Base-by-base conservation (phyloP, 1,140 invertebrate genomes). In the Harlomillsia oculata region DNA sequence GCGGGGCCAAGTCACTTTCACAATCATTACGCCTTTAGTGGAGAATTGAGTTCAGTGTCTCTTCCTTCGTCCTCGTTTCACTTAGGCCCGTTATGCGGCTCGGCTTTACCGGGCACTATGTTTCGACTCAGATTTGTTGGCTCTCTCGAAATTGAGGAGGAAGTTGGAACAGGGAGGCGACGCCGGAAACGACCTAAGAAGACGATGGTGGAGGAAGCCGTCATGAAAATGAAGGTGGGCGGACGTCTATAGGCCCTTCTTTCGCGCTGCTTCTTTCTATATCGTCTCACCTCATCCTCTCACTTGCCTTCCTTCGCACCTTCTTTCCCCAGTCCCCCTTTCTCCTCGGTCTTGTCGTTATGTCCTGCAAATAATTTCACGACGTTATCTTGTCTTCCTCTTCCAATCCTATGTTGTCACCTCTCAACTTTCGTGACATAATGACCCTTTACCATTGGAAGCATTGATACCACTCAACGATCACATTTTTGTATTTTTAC, bases 131-230 rank as follows among this genome's bases (percentile, higher is more conserved):
- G 81, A 65, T 87, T 86, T 78, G 80, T 87, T 65, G 85, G 85
- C 72, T 87, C 84, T 64, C 82, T 87, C 72, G 84, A 87, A 75
- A 83, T 87, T 68, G 84, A 86, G 69, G 85, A 87, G 77, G 68
- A 68, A 59, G 82, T 84, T 72, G 75, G 75, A 67, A 72, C 72
- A 71, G 80, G 80, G 70, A 75, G 80, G 56, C 78, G 81, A 62
- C 73, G 80, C 62, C 79, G 82, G 69, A 83, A 82, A 73, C 75
- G 84, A 66, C 81, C 82, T 74, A 88, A 87, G 81, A 88, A 88
- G 78, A 81, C 84, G 75, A 88, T 88, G 82, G 93, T 95, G 64
- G 91, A 96, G 77, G 90, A 97, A 75, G 92, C 93, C 68, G 92
- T 97, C 68, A 86, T 85, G 68, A 87, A 92, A 76, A 91, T 97